phyloP scores from a whole-genome alignment of 1,140 invertebrate species.

The Caenorhabditis briggsae region DNA sequence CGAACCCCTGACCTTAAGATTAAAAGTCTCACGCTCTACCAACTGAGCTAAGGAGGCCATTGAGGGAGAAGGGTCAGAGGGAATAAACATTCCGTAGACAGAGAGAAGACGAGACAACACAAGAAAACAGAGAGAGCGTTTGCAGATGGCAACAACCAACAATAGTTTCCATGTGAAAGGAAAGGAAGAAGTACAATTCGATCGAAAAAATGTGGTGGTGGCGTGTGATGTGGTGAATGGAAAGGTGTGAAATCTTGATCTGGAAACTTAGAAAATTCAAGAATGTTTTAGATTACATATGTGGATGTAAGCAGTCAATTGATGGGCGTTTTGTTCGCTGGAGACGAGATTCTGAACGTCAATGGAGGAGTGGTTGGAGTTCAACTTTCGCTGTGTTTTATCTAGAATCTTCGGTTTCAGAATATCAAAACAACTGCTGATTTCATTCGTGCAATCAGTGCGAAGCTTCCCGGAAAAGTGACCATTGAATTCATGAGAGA shows the following conservation, averaged over 20 bases:
- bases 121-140: not conserved
- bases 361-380: constrained; percentile 6
- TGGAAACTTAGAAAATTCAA: not conserved
- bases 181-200: constrained; percentile 51
- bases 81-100: not conserved
- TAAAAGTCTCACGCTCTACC: constrained; percentile 38
- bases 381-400: no score
- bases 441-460: constrained; percentile 30
- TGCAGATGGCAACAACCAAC: constrained; percentile 38
- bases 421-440: constrained; percentile 45
- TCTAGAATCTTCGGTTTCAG: not conserved
- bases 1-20: constrained; percentile 39
- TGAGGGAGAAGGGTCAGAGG: not conserved
- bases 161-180: constrained; percentile 38
- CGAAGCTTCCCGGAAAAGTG: constrained; percentile 44
- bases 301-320: constrained; percentile 50
- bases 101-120: not conserved
- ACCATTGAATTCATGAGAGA: constrained; percentile 51
- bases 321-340: constrained; percentile 34
- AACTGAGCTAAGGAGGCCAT: constrained; percentile 35
- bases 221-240: constrained; percentile 51
- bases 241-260: constrained; percentile 5
- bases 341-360: constrained; percentile 43
- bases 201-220: constrained; percentile 42
- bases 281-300: constrained; percentile 26